Base-by-base conservation (phyloP, 2,113 vertebrate species). In the Myiozetetes cayanensis region DNA sequence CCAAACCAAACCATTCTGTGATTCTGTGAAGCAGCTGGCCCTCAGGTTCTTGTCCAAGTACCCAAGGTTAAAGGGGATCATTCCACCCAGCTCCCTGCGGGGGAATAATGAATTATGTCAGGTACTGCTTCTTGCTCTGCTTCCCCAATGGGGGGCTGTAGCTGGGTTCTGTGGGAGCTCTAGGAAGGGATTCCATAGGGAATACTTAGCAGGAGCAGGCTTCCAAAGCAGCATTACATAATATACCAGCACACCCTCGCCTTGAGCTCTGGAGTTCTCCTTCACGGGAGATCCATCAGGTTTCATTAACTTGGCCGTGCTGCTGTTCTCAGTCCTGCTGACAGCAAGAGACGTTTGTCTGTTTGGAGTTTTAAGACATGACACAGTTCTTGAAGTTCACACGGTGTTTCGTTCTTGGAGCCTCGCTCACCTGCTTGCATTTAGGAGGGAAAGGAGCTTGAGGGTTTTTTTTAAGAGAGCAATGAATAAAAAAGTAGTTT, bases 101-200 rank as follows among this genome's bases (percentile, higher is more conserved):
- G 31, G 44, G 28, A 23, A 0, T 0, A 18, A 31, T 3, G 28
- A 23, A 0, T 0, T 16, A 31, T 3, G 25, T 35, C 49, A 10
- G 15, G 80, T 33, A 2, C 11, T 22, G 37, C 31, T 17, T 43
- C 50, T 22, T 21, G 20, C 5, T 1, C 23, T 9, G 18, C n/a
- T 62, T 15, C 6, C 22, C 2, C 4, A 0, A 0, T 1, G 0
- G 1, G 31, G 21, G 41, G 1, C 49, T 85, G 30, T 5, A 0
- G 0, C 19, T n/a, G 79, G 8, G 1, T 20, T 67, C 74, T 47
- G 33, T 28, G 12, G 17, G 10, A 49, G 31, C 55, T 70, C 56
- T 37, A 4, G 5, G 53, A 53, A 31, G 20, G 39, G 39, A 41
- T 41, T 41, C 39, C 0, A 3, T 24, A 20, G 44, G 71, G 31